phyloP scores from a whole-genome alignment of 2,113 vertebrate genomes.

The Myrmophylax atrothorax region DNA sequence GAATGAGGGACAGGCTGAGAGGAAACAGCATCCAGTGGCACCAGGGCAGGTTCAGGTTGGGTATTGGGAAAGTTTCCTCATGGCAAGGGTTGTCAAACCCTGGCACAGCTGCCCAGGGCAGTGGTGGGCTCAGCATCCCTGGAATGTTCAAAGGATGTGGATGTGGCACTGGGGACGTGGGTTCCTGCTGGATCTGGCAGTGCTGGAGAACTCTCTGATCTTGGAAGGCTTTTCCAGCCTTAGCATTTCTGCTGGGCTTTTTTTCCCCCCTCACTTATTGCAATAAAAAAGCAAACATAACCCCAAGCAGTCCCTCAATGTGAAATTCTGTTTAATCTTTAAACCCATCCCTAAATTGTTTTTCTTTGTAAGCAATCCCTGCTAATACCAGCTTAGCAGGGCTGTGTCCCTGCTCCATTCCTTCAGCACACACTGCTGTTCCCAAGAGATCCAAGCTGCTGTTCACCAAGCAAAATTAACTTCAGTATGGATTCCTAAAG shows the following conservation, averaged over 20 bases:
- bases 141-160: neutral
- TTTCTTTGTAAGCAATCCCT: neutral
- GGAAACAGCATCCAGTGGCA: no score
- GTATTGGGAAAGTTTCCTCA: no score
- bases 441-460: neutral
- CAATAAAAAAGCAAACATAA: neutral
- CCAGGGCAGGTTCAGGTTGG: neutral
- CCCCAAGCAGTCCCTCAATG: neutral
- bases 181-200: neutral
- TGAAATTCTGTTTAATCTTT: neutral
- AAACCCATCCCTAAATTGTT: neutral
- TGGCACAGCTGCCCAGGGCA: neutral
- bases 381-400: neutral
- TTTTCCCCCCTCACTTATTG: neutral
- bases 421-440: neutral
- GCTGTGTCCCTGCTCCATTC: neutral
- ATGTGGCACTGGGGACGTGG: neutral
- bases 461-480: neutral
- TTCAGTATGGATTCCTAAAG: neutral
- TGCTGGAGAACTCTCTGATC: neutral
- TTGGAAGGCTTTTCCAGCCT: neutral
- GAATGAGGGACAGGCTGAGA: neutral
- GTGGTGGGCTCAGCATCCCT: no score
- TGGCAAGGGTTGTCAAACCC: no score
- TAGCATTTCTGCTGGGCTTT: neutral